Evolutionary conservation across 2,113 vertebrate genomes (phyloP).

Genomic region (Microtus oregoni): DNA sequence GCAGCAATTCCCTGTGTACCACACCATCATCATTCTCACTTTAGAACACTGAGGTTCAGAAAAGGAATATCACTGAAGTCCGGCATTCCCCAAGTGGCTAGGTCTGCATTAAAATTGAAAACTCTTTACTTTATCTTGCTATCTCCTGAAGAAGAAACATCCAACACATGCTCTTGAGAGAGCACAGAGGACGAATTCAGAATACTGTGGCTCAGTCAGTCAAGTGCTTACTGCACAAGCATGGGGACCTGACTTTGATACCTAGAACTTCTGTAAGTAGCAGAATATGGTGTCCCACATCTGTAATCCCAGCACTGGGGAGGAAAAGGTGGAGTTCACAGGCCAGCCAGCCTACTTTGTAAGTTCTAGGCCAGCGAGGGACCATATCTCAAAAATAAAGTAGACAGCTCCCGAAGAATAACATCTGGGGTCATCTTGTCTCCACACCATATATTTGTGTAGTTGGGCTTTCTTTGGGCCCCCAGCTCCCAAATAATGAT

Average conservation of each 20-base stretch:
- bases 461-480: background rate
- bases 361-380: background rate
- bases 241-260: background rate
- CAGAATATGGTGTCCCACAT: background rate
- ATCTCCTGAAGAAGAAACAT: constrained; percentile 3
- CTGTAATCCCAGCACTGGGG: background rate
- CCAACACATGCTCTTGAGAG: background rate
- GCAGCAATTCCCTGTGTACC: background rate
- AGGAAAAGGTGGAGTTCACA: background rate
- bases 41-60: background rate
- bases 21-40: background rate
- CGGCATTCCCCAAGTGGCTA: background rate
- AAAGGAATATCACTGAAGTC: constrained; percentile 26
- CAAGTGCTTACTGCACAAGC: background rate
- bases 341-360: background rate
- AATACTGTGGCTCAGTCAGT: too few relatives aligned
- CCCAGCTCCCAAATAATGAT: background rate
- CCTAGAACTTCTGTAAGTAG: background rate
- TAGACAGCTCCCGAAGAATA: too few relatives aligned
- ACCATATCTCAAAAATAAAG: background rate
- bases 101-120: constrained; percentile 41
- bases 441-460: background rate
- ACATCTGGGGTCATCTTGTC: background rate
- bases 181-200: background rate
- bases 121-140: background rate